Evolutionary conservation across 2,888 invertebrate genomes (phyloP), one percentile per base, ranked within the genome.

Genomic region (Coenonympha glycerion): DNA sequence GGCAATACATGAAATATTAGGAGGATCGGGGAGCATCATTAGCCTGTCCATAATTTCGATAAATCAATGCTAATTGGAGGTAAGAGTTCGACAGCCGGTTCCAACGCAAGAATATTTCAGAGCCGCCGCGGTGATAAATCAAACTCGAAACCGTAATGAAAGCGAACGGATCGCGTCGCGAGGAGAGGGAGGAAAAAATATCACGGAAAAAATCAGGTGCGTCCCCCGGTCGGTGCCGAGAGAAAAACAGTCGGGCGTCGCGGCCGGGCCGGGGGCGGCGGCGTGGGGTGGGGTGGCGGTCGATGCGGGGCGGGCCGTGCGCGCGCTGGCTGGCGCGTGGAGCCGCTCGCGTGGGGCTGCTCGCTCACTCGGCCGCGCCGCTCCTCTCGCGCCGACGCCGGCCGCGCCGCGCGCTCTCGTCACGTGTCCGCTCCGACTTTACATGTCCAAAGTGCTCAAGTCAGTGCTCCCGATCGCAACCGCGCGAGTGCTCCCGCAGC

Each of bases 151-250:
- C 85, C 87, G 84, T 86, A 87, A 87, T 87, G 86, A 87, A 87
- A 87, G 86, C 86, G 86, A 87, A 85, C 86, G 86, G 86, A 86
- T 86, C 85, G 85, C 85, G 85, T 84, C 84, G 86, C 83, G 83
- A 82, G 81, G 82, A 81, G 81, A 78, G 79, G 82, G 83, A 82
- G 86, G 84, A 84, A 85, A 85, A 87, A 87, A 85, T 86, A 86
- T 86, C 86, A 85, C 85, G 85, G 86, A 85, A 87, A 87, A 86
- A 87, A 87, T 86, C 86, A 86, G 86, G 86, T 87, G 86, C 85
- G 83, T 83, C 85, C 83, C 84, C 84, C 82, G 81, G 77, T 79
- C 81, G 84, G 78, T 75, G 76, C 74, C 71, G 77, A 81, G 83
- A 84, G 82, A 81, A 84, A 86, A 82, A 83, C 83, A 84, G 81